Base-by-base conservation (phyloP, 1,140 invertebrate species). In the Drosophila bocki region DNA sequence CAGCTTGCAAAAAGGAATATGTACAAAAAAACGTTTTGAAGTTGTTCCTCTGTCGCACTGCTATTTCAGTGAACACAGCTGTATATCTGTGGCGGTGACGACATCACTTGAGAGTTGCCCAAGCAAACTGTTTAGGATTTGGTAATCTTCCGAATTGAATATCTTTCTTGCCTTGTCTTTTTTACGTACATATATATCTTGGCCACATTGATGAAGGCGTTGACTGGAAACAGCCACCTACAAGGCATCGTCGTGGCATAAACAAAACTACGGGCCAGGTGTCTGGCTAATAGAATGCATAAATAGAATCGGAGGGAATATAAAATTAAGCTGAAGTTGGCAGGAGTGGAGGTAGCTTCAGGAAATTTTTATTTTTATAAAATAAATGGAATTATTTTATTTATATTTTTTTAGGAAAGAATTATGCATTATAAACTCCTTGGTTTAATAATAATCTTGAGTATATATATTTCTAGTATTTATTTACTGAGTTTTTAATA, bases 81-180 rank as follows among this genome's bases (percentile, higher is more conserved):
- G n/a, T n/a, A n/a, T n/a, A 59, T 35, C 44, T 71, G 13, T 50
- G 35, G 29, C 67, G 22, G 17, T 72, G 69, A 72, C 69, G 69
- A 59, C 53, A 72, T 37, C 69, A 37, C 69, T 71, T 60, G 35
- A 51, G 51, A 50, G 68, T 74, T 74, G 67, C 69, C 69, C 67
- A 50, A 72, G 50, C 44, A 51, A 72, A 72, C 17, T 75, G 71
- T 64, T 75, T 75, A 56, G 22, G 71, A 75, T 75, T 75, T 75
- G 71, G 71, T 75, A 77, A 76, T 76, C 71, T 0, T 41, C 41
- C 60, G n/a, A 74, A 74, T 62, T 54, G 68, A 75, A 75, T 72
- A 59, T 58, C 51, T 48, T 32, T 58, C 51, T 48, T 32, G 19
- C 68, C 63, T 29, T 29, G 13, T 26, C 37, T 32, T 26, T 42